phyloP scores from a whole-genome alignment of 1,140 invertebrate genomes.

The Bombus waltoni region DNA sequence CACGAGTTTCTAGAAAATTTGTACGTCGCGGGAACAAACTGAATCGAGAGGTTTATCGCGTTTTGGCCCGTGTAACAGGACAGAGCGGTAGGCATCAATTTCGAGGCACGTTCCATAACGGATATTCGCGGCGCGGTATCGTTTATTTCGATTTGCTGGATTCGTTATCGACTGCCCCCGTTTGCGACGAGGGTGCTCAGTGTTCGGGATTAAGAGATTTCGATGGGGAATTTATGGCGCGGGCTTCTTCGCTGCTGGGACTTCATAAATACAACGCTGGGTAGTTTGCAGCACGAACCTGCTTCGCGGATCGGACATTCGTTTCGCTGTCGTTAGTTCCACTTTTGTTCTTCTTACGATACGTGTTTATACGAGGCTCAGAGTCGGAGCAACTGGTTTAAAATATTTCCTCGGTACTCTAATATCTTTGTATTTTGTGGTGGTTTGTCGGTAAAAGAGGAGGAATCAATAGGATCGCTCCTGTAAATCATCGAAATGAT shows the following conservation, averaged over 20 bases:
- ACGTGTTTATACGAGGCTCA: neutral
- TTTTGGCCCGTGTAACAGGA: neutral
- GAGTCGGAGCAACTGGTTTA: neutral
- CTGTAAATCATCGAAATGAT: too few relatives aligned
- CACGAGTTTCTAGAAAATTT: neutral
- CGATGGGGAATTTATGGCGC: slow-evolving; percentile 31
- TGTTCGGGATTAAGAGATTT: slow-evolving; percentile 47
- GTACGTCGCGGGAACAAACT: too few relatives aligned
- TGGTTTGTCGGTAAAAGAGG: neutral
- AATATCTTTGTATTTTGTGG: neutral
- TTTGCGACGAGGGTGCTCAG: slow-evolving; percentile 3
- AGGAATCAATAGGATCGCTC: neutral
- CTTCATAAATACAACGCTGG: slow-evolving; percentile 34
- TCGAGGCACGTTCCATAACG: slow-evolving; percentile 8
- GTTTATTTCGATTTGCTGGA: slow-evolving; percentile 51
- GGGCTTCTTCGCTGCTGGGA: slow-evolving; percentile 30
- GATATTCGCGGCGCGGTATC: slow-evolving; percentile 22
- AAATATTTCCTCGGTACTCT: neutral
- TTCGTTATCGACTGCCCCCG: slow-evolving; percentile 22
- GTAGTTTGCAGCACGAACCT: neutral
- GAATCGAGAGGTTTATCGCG: slow-evolving; percentile 12
- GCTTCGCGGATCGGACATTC: neutral
- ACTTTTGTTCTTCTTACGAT: neutral
- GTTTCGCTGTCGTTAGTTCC: neutral
- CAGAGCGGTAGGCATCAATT: slow-evolving; percentile 27